Base-by-base conservation (phyloP, 2,888 invertebrate species). In the Xanthostigma xanthostigma region DNA sequence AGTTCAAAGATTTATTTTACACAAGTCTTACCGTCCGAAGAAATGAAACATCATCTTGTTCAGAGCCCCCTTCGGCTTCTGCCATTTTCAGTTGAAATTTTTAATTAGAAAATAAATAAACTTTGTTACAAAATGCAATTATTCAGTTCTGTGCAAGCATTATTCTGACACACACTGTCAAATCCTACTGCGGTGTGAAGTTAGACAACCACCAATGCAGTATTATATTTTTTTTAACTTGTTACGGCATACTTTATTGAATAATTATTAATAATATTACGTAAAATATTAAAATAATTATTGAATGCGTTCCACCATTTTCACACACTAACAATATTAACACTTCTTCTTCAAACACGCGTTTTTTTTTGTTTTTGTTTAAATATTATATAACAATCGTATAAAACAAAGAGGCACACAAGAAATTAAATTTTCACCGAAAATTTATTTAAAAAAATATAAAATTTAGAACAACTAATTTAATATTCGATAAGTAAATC, bases 11-110 rank as follows among this genome's bases (percentile, higher is more conserved):
- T 41, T 41, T 10, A 38, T 34, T 49, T 17, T 14, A 10, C 9
- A 47, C 9, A 47, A 49, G 54, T 75, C 89, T 84, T 70, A 97
- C 96, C 83, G 97, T 97, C 64, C 97, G 85, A 63, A 97, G 81
- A 78, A 97, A 97, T 70, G 96, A 97, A 73, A 97, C 94, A 81
- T 97, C 97, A 84, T 97, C 97, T 74, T 96, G 96, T 75, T 97
- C 96, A 64, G 95, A 94, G 58, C 92, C 89, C 64, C 91, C 93
- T 71, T 92, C 92, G 64, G 86, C 86, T 75, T 92, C 91, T 66
- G 90, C 90, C 91, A 91, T 92, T 37, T 45, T 35, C 14, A 11
- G 12, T 44, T n/a, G 10, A 36, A 17, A 44, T 17, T 44, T 14
- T 44, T 36, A 14, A 36, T 13, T 12, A 36, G 11, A 36, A 44